Evolutionary conservation across 2,888 invertebrate genomes (phyloP).

Genomic region (Bedellia somnulentella): DNA sequence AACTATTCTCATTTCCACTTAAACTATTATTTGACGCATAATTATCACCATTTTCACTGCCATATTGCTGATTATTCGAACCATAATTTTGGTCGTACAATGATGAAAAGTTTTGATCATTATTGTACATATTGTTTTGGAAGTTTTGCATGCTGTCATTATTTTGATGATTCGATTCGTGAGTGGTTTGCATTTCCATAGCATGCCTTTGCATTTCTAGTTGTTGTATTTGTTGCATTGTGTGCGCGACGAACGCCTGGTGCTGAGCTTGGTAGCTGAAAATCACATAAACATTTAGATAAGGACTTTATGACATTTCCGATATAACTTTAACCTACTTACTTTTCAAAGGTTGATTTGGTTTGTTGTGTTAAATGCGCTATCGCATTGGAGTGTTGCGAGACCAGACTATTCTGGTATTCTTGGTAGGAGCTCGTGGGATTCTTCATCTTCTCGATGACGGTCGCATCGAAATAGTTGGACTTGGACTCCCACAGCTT

Average conservation of each 20-base stretch:
- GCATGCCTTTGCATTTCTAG: slow-evolving; percentile 77
- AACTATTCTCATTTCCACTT: slow-evolving; percentile 55
- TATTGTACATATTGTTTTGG: slow-evolving; percentile 31
- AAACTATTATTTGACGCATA: slow-evolving; percentile 43
- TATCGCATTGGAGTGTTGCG: slow-evolving; percentile 77
- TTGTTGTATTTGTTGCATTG: slow-evolving; percentile 84
- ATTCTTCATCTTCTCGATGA: slow-evolving; percentile 84
- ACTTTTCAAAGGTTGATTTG: slow-evolving; percentile 81
- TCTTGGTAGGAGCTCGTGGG: slow-evolving; percentile 87
- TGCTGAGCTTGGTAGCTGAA: slow-evolving; percentile 88
- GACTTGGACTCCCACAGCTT: slow-evolving; percentile 97
- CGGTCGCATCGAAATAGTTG: slow-evolving; percentile 80
- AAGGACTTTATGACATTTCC: not conserved
- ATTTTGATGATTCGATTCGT: slow-evolving; percentile 21
- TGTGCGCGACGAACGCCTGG: slow-evolving; percentile 91
- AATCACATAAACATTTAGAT: too few species aligned
- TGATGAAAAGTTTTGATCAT: not conserved
- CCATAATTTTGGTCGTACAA: slow-evolving; percentile 31
- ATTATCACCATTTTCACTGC: slow-evolving; percentile 45
- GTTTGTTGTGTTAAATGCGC: slow-evolving; percentile 77
- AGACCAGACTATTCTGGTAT: slow-evolving; percentile 83
- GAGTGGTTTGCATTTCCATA: slow-evolving; percentile 51
- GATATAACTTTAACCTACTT: slow-evolving; percentile 15
- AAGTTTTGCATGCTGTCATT: slow-evolving; percentile 27
- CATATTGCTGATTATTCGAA: slow-evolving; percentile 27